These are phyloP conservation scores for Metopia argyrocephala DNA, from an alignment of 2,888 invertebrate species.

Conservation along the genomic window DNA sequence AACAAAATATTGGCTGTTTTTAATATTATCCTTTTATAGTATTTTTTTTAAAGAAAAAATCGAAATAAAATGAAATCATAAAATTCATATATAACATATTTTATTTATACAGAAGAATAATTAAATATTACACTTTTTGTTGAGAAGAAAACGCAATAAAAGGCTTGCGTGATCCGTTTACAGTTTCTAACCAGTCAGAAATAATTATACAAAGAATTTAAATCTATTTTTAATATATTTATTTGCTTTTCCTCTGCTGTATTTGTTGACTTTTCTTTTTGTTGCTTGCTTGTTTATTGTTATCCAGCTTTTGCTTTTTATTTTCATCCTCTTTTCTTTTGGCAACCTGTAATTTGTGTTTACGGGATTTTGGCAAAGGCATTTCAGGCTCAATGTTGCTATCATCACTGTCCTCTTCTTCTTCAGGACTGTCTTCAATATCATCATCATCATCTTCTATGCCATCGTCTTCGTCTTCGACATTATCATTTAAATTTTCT, in stretches of 20 bases:
- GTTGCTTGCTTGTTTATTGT: background rate
- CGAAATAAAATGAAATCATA: too few species aligned
- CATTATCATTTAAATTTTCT: slow-evolving; percentile 6
- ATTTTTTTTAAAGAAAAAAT: too few species aligned
- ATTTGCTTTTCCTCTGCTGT: slow-evolving; percentile 27
- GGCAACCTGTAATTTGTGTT: slow-evolving; percentile 56
- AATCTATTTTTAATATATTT: too few species aligned
- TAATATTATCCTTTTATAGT: too few species aligned
- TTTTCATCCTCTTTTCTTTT: slow-evolving; percentile 29
- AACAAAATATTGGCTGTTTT: too few species aligned
- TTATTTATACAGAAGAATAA: too few species aligned
- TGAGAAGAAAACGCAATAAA: too few species aligned
- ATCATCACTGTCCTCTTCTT: slow-evolving; percentile 22
- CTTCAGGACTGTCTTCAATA: slow-evolving; percentile 27
- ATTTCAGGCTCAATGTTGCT: slow-evolving; percentile 49
- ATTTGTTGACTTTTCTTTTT: background rate
- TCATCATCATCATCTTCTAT: slow-evolving; percentile 11
- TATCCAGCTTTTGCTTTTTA: slow-evolving; percentile 47
- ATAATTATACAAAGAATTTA: too few species aligned
- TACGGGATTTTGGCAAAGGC: slow-evolving; percentile 57
- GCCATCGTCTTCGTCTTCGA: slow-evolving; percentile 31
- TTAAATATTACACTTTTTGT: too few species aligned
- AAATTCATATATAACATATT: too few species aligned
- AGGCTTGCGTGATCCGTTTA: too few species aligned
- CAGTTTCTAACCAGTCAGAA: too few species aligned